Evolutionary conservation across 1,140 invertebrate genomes (phyloP).

Genomic region (Himalopsyche phryganea): DNA sequence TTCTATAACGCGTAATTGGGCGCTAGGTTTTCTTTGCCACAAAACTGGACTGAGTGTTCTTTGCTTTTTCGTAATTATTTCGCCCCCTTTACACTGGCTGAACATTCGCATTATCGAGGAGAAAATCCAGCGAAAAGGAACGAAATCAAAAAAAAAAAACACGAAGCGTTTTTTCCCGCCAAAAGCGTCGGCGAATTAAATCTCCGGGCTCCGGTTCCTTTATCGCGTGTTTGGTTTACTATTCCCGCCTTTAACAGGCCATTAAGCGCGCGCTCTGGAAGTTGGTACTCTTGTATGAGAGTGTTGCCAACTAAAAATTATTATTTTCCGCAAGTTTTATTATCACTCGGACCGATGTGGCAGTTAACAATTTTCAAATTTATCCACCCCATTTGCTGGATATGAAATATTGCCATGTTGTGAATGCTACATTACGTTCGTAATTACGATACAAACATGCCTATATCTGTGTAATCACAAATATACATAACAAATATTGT

Average conservation of each 20-base stretch:
- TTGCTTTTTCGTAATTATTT: constrained; percentile 1
- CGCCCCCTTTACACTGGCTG: constrained; percentile 1
- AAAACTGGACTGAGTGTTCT: not conserved
- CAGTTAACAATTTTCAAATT: no score
- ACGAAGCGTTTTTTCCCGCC: not conserved
- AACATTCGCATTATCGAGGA: constrained; percentile 5
- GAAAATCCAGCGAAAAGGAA: no score
- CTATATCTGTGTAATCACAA: no score
- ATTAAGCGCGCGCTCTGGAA: constrained; percentile 13
- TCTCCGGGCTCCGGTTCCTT: not conserved
- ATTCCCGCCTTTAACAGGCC: constrained; percentile 16
- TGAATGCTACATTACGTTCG: no score
- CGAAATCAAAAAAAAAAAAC: not conserved
- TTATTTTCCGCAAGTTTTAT: constrained; percentile 12
- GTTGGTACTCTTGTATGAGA: not conserved
- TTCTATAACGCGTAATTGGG: not conserved
- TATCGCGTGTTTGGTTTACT: constrained; percentile 15
- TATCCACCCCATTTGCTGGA: no score
- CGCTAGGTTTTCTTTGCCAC: not conserved
- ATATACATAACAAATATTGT: no score
- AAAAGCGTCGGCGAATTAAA: constrained; percentile 1
- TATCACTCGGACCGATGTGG: no score
- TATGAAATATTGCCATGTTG: no score
- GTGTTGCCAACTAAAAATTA: constrained; percentile 15
- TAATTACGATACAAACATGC: no score